Base-by-base conservation (phyloP, 53 echinoderm and acorn worm species). In the Actinopyga echinites region DNA sequence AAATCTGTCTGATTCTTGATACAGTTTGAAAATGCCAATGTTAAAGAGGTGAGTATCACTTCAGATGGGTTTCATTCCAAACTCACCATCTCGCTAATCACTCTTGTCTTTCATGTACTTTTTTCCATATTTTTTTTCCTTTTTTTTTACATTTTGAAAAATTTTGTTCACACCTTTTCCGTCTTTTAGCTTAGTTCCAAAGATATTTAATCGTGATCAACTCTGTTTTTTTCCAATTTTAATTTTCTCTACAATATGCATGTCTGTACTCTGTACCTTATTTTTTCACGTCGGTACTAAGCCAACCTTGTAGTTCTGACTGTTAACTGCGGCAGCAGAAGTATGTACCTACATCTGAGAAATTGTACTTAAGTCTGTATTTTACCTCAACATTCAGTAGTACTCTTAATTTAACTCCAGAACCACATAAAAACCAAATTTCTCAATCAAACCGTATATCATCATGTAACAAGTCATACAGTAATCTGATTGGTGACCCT, bases 11-110 rank as follows among this genome's bases (percentile, higher is more conserved):
- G 69, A 69, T 69, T 69, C 69, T 69, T 69, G 44, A 69, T 63
- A 63, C 69, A 69, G 42, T 66, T 66, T 66, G 30, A 37, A 40
- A 69, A 69, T 69, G 44, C 35, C 36, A 69, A 69, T 69, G 69
- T 69, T 69, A 69, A 69, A 69, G 69, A 69, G 69, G 69, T 69
- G 45, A 69, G 69, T 69, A 69, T 69, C 24, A 35, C 44, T 69
- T 69, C 44, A 69, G 69, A 69, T 69, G 69, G 42, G 69, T 69
- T 69, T 69, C 69, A 69, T 69, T 69, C 40, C 42, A 40, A 69
- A 69, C 69, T 69, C 69, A 69, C 69, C 44, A 69, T 69, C 69
- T 69, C n/a, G 69, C 69, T 69, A 69, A 69, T 69, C 69, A 69
- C 69, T 69, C 7, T 19, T 69, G 10, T 69, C 44, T 43, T 69